Evolutionary conservation across 1,140 invertebrate genomes (phyloP).

Genomic region (Kradibia gibbosae): DNA sequence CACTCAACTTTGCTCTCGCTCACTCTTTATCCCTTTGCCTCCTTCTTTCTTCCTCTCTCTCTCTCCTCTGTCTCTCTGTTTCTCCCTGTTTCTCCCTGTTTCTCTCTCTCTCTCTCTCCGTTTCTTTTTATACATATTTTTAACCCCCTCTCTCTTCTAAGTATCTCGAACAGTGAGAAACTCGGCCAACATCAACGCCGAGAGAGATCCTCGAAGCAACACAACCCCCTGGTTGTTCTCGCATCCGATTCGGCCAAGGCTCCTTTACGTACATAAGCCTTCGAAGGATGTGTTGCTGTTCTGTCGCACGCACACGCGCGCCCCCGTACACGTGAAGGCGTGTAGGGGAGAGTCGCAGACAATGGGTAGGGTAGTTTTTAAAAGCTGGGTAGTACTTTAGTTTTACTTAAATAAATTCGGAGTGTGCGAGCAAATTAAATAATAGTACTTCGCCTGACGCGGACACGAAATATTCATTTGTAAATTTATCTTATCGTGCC

Average conservation of each 20-base stretch:
- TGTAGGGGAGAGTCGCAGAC: slow-evolving; percentile 13
- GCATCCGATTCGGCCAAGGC: slow-evolving; percentile 35
- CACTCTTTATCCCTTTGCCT: not conserved
- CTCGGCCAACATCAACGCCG: slow-evolving; percentile 47
- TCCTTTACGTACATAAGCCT: slow-evolving; percentile 37
- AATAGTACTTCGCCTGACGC: no score
- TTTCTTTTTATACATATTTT: not conserved
- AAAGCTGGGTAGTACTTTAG: slow-evolving; percentile 17
- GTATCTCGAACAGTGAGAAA: slow-evolving; percentile 35
- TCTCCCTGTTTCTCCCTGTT: not conserved
- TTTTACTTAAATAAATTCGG: slow-evolving; percentile 17
- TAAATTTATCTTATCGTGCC: not conserved
- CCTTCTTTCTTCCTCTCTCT: not conserved
- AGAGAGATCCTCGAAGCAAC: slow-evolving; percentile 29
- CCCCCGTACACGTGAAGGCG: not conserved
- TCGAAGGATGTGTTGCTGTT: slow-evolving; percentile 24
- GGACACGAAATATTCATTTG: not conserved
- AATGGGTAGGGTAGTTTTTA: slow-evolving; percentile 22
- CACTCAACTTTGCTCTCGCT: not conserved
- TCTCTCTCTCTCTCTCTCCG: not conserved
- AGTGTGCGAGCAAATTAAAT: not conserved
- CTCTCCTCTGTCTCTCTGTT: not conserved
- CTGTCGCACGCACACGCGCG: not conserved
- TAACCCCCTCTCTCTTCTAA: not conserved
- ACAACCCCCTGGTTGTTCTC: slow-evolving; percentile 29